phyloP scores from a whole-genome alignment of 2,888 invertebrate species.

The Frankliniella fusca region DNA sequence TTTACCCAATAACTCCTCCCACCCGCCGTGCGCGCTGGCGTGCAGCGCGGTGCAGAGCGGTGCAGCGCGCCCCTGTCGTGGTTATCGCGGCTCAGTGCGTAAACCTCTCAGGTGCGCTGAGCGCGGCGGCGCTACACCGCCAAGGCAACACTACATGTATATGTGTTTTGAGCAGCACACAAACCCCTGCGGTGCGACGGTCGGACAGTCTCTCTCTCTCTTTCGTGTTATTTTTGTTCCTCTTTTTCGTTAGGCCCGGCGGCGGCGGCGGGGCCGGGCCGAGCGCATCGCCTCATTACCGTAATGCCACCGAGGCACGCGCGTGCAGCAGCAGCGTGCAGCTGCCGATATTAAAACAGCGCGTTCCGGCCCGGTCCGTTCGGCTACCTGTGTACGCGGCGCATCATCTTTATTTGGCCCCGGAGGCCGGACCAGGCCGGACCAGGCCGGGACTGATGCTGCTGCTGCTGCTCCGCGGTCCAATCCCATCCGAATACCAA shows the following conservation, averaged over 20 bases:
- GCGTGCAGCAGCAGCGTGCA: not conserved
- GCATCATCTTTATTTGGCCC: not conserved
- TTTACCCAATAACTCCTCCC: not conserved
- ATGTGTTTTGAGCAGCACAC: no score
- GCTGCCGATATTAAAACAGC: constrained; percentile 19
- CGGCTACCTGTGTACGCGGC: constrained; percentile 15
- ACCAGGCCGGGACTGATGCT: not conserved
- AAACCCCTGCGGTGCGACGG: no score
- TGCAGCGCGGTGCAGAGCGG: not conserved
- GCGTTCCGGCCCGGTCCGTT: not conserved
- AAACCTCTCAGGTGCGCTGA: not conserved
- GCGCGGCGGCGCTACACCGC: not conserved
- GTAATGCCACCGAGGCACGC: not conserved
- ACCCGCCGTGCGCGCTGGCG: not conserved
- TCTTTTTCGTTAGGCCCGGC: no score
- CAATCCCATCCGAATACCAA: constrained; percentile 6
- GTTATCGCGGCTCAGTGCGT: not conserved
- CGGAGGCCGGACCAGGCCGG: not conserved
- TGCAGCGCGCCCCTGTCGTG: not conserved
- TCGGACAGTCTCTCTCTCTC: no score
- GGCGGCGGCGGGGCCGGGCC: not conserved
- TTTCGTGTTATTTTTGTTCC: no score
- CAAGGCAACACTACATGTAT: no score
- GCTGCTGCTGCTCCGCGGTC: not conserved
- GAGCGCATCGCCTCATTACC: not conserved